Percentiles rank a stretch among this genome's conserved stretches.
Evolutionary conservation across 1,140 invertebrate species (phyloP).

Genomic region (Hermetia illucens): DNA sequence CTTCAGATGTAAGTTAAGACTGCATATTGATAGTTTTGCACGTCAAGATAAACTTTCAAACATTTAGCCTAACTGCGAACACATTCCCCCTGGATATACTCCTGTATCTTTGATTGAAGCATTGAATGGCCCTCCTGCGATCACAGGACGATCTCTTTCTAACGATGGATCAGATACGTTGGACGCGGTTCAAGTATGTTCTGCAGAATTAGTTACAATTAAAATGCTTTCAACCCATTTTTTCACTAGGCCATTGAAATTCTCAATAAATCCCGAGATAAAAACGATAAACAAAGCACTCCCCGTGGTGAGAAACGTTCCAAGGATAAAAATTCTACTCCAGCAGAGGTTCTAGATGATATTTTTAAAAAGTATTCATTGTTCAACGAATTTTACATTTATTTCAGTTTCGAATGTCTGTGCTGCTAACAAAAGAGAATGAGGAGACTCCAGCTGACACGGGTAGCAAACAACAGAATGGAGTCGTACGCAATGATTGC

Average conservation of each 20-base stretch:
- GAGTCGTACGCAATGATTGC: background rate
- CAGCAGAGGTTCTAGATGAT: constrained; percentile 1
- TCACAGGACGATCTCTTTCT: constrained; percentile 16
- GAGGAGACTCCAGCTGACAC: constrained; percentile 21
- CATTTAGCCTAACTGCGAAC: constrained; percentile 39
- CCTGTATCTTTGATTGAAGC: constrained; percentile 94
- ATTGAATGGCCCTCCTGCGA: constrained; percentile 73
- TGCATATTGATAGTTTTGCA: background rate
- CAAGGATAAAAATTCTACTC: constrained; percentile 13
- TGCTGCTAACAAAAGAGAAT: constrained; percentile 48
- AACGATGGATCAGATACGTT: background rate
- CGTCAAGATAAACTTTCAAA: constrained; percentile 1
- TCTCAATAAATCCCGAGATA: background rate
- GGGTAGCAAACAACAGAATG: constrained; percentile 6
- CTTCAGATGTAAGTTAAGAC: constrained; percentile 33
- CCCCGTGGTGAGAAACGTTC: background rate
- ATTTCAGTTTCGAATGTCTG: constrained; percentile 51
- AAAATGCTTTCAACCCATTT: background rate
- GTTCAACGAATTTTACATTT: constrained; percentile 2
- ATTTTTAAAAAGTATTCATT: background rate
- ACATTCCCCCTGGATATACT: constrained; percentile 87
- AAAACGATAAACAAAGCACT: background rate
- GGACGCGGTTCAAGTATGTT: constrained; percentile 2
- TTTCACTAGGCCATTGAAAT: constrained; percentile 4
- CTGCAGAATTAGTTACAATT: background rate